These are phyloP conservation scores for Nomada lathburiana DNA, from an alignment of 2,888 invertebrate species.

Conservation along the genomic window DNA sequence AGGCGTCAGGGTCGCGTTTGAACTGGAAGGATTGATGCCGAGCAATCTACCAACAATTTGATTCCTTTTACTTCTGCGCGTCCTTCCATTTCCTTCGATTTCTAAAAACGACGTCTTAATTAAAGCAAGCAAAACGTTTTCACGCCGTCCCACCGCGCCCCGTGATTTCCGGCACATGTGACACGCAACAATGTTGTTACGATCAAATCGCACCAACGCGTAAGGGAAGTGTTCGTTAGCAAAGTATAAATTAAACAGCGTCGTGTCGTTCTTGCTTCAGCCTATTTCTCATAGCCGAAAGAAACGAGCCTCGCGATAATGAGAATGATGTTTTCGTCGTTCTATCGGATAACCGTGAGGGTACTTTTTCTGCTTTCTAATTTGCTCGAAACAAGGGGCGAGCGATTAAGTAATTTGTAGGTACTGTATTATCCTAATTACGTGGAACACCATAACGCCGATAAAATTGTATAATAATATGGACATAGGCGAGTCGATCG, in stretches of 20 bases:
- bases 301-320: neutral
- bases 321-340: neutral
- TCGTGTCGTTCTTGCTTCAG: neutral
- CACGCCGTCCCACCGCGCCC: neutral
- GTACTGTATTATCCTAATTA: neutral
- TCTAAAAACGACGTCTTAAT: constrained; percentile 7
- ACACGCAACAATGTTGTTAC: neutral
- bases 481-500: no score
- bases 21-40: constrained; percentile 5
- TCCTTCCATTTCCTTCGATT: neutral
- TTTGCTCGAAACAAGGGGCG: neutral
- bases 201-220: neutral
- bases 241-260: neutral
- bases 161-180: neutral
- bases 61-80: neutral
- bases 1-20: neutral
- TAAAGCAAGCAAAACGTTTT: neutral
- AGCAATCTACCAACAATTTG: constrained; percentile 2
- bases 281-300: neutral
- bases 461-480: no score
- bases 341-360: neutral
- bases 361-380: neutral
- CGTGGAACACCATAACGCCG: neutral
- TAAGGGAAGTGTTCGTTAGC: neutral
- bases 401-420: neutral